These are phyloP conservation scores for Vulpes ferrilata DNA, from an alignment of 2,113 vertebrate genomes.

Conservation along the genomic window DNA sequence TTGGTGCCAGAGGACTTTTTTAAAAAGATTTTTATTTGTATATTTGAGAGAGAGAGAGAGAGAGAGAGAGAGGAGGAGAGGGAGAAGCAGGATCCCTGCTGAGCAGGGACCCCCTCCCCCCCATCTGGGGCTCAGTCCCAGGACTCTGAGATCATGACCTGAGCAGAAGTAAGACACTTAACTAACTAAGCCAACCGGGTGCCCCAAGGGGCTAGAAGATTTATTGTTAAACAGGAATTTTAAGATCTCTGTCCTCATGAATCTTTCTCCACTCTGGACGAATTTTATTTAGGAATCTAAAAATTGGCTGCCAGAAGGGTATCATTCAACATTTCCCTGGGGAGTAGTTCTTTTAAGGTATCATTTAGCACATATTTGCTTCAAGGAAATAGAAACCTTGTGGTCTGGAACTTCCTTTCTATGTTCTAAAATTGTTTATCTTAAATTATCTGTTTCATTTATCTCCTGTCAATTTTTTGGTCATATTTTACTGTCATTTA, in stretches of 20 bases:
- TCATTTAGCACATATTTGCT: background rate
- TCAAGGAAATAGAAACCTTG: constrained; percentile 77
- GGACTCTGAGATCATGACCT: too few relatives aligned
- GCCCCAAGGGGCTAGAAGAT: background rate
- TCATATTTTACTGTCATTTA: background rate
- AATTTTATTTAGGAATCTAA: background rate
- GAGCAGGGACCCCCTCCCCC: too few relatives aligned
- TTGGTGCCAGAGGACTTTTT: background rate
- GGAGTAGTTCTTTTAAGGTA: background rate
- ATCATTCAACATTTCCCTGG: background rate
- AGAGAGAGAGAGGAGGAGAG: too few relatives aligned
- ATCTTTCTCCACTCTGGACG: background rate
- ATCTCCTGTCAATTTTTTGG: constrained; percentile 33
- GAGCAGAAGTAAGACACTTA: too few relatives aligned
- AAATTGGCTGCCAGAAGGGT: background rate
- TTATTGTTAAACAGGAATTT: background rate
- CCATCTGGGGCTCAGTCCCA: too few relatives aligned
- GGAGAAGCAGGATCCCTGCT: too few relatives aligned
- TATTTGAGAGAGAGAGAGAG: too few relatives aligned
- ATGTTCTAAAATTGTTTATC: constrained; percentile 70
- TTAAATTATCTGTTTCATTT: constrained; percentile 64
- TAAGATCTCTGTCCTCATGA: background rate
- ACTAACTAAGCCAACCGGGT: too few relatives aligned
- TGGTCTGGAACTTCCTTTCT: constrained; percentile 77
- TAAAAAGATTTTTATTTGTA: too few relatives aligned